phyloP scores from a whole-genome alignment of 2,113 vertebrate species.

The Amphiprion ocellaris region DNA sequence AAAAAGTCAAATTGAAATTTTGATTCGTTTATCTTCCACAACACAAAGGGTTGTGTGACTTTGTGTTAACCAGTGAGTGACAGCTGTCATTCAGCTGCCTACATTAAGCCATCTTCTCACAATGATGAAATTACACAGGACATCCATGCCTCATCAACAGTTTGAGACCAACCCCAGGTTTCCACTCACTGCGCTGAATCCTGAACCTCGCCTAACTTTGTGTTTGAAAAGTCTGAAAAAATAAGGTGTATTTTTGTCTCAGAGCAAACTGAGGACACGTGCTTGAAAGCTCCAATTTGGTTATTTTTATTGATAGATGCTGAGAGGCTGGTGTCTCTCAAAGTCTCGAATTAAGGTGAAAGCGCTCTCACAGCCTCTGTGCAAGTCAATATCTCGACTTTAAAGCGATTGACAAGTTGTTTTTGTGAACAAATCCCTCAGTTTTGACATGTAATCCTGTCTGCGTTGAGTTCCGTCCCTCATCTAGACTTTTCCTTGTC shows the following conservation, averaged over 20 bases:
- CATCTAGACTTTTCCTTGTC: constrained; percentile 65
- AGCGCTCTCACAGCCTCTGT: constrained; percentile 45
- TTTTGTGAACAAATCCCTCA: constrained; percentile 71
- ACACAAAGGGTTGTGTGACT: background rate
- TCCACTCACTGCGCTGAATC: background rate
- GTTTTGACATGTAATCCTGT: constrained; percentile 73
- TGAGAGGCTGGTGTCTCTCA: constrained; percentile 57
- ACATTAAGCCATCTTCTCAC: constrained; percentile 11
- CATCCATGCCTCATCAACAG: constrained; percentile 30
- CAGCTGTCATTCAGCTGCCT: constrained; percentile 52
- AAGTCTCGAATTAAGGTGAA: constrained; percentile 59
- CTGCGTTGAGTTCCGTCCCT: constrained; percentile 58
- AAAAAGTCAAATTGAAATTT: background rate
- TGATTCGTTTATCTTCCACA: background rate
- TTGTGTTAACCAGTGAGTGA: constrained; percentile 29
- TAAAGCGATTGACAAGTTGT: constrained; percentile 75
- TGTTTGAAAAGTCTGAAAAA: constrained; percentile 38
- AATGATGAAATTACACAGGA: constrained; percentile 36
- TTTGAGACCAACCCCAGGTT: constrained; percentile 51
- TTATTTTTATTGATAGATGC: constrained; percentile 71
- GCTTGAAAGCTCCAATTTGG: constrained; percentile 58
- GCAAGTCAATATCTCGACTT: constrained; percentile 72
- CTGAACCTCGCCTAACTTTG: constrained; percentile 30
- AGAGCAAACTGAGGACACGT: constrained; percentile 35
- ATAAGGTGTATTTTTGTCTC: constrained; percentile 64